Evolutionary conservation across 2,113 vertebrate genomes (phyloP), one percentile per base, ranked within the genome.

Genomic region (Gadus macrocephalus): DNA sequence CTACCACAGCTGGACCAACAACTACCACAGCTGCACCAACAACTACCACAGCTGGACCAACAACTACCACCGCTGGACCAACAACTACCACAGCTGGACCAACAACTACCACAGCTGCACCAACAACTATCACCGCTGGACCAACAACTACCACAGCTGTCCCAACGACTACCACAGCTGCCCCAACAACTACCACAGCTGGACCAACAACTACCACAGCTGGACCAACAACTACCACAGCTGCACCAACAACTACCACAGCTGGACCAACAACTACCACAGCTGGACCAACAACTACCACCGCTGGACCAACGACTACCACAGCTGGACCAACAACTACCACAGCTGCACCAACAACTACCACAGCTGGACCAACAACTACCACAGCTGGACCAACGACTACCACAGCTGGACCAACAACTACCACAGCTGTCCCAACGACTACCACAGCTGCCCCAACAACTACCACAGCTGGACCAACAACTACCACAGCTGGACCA

Each of bases 341-440:
- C 62, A 64, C 62, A 61, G 25, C 62, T 64, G 27, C 1, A 1
- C 8, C 25, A n/a, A 64, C 62, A 7, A 64, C 25, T 5, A 31
- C 16, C 64, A 65, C 64, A 49, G 35, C 64, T 65, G 64, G 15
- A 6, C 31, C 64, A 3, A 65, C 64, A 19, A 65, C 64, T 7
- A 0, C 27, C 28, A 64, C 62, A 64, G 4, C 22, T 64, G 27
- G n/a, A 5, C 1, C 62, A 1, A 31, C 62, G 0, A 16, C 62
- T 9, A 15, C 25, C 22, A 64, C 62, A 61, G 62, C 62, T 6
- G 2, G 28, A 2, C 28, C 28, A 31, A 31, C 28, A 3, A 31
- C 28, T 31, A n/a, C n/a, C n/a, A n/a, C n/a, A n/a, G n/a, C n/a
- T n/a, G n/a, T n/a, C n/a, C 31, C 31, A 6, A 31, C 31, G 0